Percentiles rank a stretch among this genome's conserved stretches.
Evolutionary conservation across 2,888 invertebrate genomes (phyloP).

Genomic region (Halictus quadricinctus): DNA sequence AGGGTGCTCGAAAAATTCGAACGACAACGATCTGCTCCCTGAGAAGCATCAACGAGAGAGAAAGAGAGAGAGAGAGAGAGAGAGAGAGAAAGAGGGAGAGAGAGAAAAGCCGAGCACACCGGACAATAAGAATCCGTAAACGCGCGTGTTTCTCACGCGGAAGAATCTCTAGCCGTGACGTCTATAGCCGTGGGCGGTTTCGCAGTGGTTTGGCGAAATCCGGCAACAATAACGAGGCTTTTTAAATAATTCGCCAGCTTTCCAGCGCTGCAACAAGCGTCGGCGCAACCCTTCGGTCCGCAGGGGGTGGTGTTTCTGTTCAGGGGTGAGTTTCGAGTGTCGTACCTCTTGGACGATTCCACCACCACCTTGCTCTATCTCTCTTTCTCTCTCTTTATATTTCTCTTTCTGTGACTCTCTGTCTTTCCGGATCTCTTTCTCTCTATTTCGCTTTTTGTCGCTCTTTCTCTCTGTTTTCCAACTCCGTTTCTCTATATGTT

Average conservation of each 20-base stretch:
- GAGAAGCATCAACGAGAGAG: not conserved
- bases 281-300: conserved; percentile 52
- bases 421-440: too few species aligned
- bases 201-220: conserved; percentile 42
- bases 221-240: conserved; percentile 66
- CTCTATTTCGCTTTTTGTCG: too few species aligned
- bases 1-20: not conserved
- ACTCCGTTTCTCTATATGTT: not conserved
- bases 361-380: not conserved
- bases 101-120: not conserved
- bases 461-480: not conserved
- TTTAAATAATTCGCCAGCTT: conserved; percentile 73
- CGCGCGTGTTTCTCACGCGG: conserved; percentile 8
- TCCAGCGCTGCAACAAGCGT: conserved; percentile 59
- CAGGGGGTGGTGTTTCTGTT: conserved; percentile 35
- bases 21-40: not conserved
- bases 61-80: not conserved
- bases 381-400: not conserved
- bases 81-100: too few species aligned
- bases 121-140: conserved; percentile 10
- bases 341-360: conserved; percentile 18
- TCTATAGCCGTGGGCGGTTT: conserved; percentile 23
- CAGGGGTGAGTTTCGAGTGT: conserved; percentile 44
- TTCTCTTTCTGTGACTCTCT: too few species aligned
- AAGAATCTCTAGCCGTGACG: not conserved